Evolutionary conservation across 1,140 invertebrate species (phyloP), one percentile per base, ranked within the genome.

Genomic region (Neoseiulus cucumeris): DNA sequence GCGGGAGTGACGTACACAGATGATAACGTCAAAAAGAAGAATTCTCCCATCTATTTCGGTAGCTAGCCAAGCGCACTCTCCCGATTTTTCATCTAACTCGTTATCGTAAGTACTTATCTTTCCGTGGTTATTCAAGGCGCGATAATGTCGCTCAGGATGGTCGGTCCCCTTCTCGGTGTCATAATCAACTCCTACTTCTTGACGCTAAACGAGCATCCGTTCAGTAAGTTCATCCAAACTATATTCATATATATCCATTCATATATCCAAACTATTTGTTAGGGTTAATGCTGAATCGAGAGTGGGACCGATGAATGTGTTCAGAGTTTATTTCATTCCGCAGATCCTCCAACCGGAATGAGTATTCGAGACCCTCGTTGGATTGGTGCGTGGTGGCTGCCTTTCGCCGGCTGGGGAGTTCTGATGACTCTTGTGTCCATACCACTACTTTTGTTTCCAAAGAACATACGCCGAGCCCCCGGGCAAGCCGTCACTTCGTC

Each of bases 371-470:
- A 75, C 68, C 76, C 77, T 0, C 69, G 75, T 22, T 79, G 74
- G 75, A 72, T 77, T 2, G 76, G 77, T 59, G 75, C 74, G 0
- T 78, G 76, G 76, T 78, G 87, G 87, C 25, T 87, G 7, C 71
- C 71, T 9, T 72, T 72, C 59, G 42, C 72, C 7, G 65, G 72
- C 2, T 30, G 71, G 9, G 72, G 72, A 28, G 33, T 69, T n/a
- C 17, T 66, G 5, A 68, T 72, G 17, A 64, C 69, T 20, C 64
- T 72, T 18, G 67, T 67, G 1, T 67, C 72, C 0, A 33, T 72
- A 9, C 72, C 72, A 14, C 68, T 72, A 66, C 66, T 72, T n/a
- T 41, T 72, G 17, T 72, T 72, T 64, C 72, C 72, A 0, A 59
- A 25, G 33, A 25, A 59, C 51, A 59, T 59, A 12, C 51, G 51